Evolutionary conservation across 2,888 invertebrate genomes (phyloP).

Genomic region (Cheilosia pagana): DNA sequence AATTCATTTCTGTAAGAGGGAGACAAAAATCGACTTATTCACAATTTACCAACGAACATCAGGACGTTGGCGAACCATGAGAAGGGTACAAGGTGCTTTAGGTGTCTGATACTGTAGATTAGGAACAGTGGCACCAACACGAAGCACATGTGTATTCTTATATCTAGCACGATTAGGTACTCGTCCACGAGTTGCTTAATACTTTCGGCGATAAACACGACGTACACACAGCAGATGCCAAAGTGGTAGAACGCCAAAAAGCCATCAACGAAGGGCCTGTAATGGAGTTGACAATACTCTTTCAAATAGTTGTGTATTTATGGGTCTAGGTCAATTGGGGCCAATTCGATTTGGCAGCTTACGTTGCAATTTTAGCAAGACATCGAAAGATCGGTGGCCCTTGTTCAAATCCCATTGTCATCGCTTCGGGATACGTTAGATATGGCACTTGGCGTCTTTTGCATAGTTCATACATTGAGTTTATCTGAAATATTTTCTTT

Average conservation of each 20-base stretch:
- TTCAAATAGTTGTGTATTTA: too few relatives aligned
- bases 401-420: constrained; percentile 89
- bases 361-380: constrained; percentile 85
- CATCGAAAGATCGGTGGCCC: constrained; percentile 88
- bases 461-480: constrained; percentile 83
- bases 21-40: not conserved
- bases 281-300: constrained; percentile 59
- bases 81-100: constrained; percentile 94
- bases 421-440: constrained; percentile 93
- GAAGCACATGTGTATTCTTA: constrained; percentile 84
- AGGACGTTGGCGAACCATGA: constrained; percentile 96
- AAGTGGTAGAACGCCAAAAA: constrained; percentile 95
- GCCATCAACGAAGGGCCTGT: constrained; percentile 90
- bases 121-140: constrained; percentile 89
- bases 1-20: too few relatives aligned
- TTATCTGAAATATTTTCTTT: constrained; percentile 77
- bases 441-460: constrained; percentile 88
- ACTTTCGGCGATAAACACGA: constrained; percentile 96
- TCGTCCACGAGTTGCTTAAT: constrained; percentile 90
- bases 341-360: constrained; percentile 63
- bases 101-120: constrained; percentile 90
- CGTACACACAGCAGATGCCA: constrained; percentile 99
- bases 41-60: constrained; percentile 86
- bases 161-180: constrained; percentile 84
- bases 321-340: too few relatives aligned